phyloP scores from a whole-genome alignment of 2,888 invertebrate species.

The Sisyra terminalis region DNA sequence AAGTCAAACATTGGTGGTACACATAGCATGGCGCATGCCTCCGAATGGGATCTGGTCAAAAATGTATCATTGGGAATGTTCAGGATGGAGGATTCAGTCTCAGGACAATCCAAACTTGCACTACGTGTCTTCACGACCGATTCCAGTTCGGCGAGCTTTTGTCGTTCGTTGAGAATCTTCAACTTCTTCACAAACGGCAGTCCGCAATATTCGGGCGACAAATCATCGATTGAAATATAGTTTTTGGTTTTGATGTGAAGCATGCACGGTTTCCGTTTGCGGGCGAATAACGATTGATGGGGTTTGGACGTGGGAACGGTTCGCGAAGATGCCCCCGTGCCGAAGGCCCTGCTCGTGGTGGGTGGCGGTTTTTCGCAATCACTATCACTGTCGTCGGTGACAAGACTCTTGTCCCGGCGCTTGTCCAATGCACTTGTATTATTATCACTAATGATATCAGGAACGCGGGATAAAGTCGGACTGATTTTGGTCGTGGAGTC shows the following conservation, averaged over 20 bases:
- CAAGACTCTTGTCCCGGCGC: slow-evolving; percentile 6
- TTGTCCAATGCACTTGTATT: slow-evolving; percentile 13
- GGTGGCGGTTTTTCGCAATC: slow-evolving; percentile 11
- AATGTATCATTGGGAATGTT: slow-evolving; percentile 26
- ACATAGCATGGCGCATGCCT: slow-evolving; percentile 59
- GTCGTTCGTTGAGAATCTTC: slow-evolving; percentile 75
- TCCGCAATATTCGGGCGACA: slow-evolving; percentile 75
- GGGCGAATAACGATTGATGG: slow-evolving; percentile 2
- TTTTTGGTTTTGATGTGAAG: slow-evolving; percentile 32
- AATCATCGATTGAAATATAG: slow-evolving; percentile 70
- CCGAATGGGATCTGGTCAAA: slow-evolving; percentile 62
- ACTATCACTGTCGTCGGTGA: slow-evolving; percentile 9
- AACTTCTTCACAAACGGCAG: slow-evolving; percentile 77
- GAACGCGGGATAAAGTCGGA: slow-evolving; percentile 8
- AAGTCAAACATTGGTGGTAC: slow-evolving; percentile 11
- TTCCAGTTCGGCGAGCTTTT: slow-evolving; percentile 69
- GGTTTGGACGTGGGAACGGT: neutral
- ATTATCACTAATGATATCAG: slow-evolving; percentile 11
- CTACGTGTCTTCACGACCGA: slow-evolving; percentile 59
- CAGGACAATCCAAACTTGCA: slow-evolving; percentile 60
- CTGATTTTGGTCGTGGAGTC: slow-evolving; percentile 3
- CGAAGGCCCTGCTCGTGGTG: neutral
- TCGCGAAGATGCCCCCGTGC: neutral
- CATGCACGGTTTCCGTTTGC: slow-evolving; percentile 11
- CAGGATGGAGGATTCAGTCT: slow-evolving; percentile 33